These are phyloP conservation scores for Eurystomus gularis DNA, from an alignment of 2,113 vertebrate species.

Conservation along the genomic window DNA sequence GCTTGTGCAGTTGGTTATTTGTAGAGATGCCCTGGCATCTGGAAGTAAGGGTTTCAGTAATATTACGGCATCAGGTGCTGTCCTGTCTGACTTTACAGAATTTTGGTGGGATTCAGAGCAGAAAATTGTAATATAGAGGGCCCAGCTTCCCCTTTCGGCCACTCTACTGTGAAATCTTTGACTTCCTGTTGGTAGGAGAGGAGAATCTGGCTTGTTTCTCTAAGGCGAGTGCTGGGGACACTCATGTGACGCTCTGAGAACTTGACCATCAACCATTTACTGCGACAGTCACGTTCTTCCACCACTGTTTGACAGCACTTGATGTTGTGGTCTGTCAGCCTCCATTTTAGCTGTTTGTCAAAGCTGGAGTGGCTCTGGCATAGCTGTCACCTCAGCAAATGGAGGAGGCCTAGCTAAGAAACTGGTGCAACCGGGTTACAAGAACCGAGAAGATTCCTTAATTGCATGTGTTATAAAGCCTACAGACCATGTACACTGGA, in stretches of 20 bases:
- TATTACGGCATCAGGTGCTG: conserved; percentile 37
- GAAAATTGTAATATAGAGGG: neutral
- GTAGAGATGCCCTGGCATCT: neutral
- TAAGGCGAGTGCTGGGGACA: neutral
- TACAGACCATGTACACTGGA: neutral
- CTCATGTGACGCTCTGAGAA: neutral
- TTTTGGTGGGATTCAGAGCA: neutral
- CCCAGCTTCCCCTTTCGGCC: neutral
- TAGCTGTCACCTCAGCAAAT: neutral
- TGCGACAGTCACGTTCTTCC: neutral
- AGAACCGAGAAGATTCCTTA: neutral
- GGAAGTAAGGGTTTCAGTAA: neutral
- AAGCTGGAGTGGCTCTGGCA: neutral
- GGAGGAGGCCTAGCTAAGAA: neutral
- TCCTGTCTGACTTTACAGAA: neutral
- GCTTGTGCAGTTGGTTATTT: neutral
- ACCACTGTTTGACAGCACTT: neutral
- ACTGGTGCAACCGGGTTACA: neutral
- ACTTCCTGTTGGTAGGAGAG: neutral
- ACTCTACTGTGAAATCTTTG: neutral
- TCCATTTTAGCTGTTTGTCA: neutral
- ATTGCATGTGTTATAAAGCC: neutral
- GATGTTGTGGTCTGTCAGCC: conserved; percentile 13
- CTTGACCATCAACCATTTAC: neutral
- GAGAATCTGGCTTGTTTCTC: neutral